phyloP scores from a whole-genome alignment of 92 coral and sea anemone species.

The Anthopleura xanthogrammica region DNA sequence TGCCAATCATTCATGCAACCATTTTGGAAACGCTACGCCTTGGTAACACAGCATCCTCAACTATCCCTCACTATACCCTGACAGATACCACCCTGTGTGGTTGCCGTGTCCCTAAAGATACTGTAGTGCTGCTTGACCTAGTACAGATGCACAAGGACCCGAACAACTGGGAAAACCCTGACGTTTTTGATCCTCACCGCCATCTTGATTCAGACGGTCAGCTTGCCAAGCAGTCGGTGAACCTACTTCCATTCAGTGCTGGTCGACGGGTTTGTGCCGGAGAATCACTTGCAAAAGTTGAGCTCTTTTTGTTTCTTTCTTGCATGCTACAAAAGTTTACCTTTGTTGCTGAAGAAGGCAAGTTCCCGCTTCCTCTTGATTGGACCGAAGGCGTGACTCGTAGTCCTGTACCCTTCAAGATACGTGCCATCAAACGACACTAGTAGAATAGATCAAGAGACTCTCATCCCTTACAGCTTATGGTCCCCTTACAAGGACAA shows the following conservation, averaged over 20 bases:
- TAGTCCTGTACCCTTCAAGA: conserved; percentile 53
- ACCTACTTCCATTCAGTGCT: conserved; percentile 69
- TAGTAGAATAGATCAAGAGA: too few species aligned
- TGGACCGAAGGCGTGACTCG: conserved; percentile 27
- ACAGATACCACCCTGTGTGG: conserved; percentile 54
- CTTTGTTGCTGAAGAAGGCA: conserved; percentile 48
- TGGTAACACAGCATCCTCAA: conserved; percentile 39
- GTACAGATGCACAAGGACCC: conserved; percentile 46
- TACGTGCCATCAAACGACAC: background rate
- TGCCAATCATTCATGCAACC: conserved; percentile 41
- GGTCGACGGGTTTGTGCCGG: conserved; percentile 78
- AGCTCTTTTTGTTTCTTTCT: conserved; percentile 59
- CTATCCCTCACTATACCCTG: conserved; percentile 48
- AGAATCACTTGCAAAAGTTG: conserved; percentile 55
- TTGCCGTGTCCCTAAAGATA: conserved; percentile 58
- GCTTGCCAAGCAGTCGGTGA: conserved; percentile 34
- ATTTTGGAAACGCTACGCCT: conserved; percentile 51
- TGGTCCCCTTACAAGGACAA: too few species aligned
- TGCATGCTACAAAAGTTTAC: conserved; percentile 53
- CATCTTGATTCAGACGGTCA: conserved; percentile 55
- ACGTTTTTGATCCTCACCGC: conserved; percentile 46
- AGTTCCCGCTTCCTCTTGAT: conserved; percentile 30
- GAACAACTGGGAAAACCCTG: conserved; percentile 48
- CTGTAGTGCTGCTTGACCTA: conserved; percentile 32
- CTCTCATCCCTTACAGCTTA: too few species aligned